Base-by-base conservation (phyloP, 1,140 invertebrate genomes). In the Drosophila willistoni region DNA sequence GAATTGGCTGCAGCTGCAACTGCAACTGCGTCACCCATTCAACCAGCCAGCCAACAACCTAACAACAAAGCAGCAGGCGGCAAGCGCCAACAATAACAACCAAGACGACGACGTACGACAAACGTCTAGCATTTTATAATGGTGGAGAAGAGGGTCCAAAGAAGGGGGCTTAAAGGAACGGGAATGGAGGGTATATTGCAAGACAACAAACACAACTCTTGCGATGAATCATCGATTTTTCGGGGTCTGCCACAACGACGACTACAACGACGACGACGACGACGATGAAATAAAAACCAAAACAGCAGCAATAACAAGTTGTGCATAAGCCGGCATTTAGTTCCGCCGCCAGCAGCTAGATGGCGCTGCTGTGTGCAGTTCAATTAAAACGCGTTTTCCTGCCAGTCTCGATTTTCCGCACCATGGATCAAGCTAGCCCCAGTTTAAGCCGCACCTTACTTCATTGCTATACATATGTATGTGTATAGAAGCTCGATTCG, bases 1-100 rank as follows among this genome's bases (percentile, higher is more conserved):
- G 84, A 89, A 89, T 89, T 89, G 84, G 84, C 77, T 51, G 84
- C 84, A 87, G 84, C 84, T 87, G 84, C 84, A 77, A 76, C 66
- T 85, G 73, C 71, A 71, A 85, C 82, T 85, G 77, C 83, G 77
- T 80, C 84, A 83, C 72, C 84, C 34, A 60, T 51, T 51, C 64
- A 76, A 75, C 22, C 57, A 72, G 61, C 81, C 44, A 51, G 44
- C 44, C 44, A 76, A 60, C 67, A 81, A 34, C 69, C 66, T 42
- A 51, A 69, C 73, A 76, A 75, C 68, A 64, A 60, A 80, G 68
- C 79, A 81, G 73, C 79, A 74, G 74, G 78, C 78, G 79, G 78
- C 79, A 78, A 82, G 79, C 79, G 78, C 73, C 78, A 77, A 79
- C 65, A 76, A 76, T 64, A 74, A 54, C 29, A 67, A 66, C 62